Base-by-base conservation (phyloP, 1,140 invertebrate species). In the Alviniconcha marisindica region DNA sequence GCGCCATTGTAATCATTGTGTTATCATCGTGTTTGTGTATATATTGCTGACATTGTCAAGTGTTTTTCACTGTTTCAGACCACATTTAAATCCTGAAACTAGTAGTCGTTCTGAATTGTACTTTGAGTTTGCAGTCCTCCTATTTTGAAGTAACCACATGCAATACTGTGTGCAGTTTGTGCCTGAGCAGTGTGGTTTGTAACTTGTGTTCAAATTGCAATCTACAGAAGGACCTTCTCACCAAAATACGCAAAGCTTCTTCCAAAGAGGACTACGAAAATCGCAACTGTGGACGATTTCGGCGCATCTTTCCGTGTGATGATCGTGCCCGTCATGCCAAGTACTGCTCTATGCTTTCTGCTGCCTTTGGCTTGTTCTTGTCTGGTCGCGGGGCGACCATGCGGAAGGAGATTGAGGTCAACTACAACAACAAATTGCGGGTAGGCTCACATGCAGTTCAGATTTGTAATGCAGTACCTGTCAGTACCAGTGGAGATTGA, bases 261-360 rank as follows among this genome's bases (percentile, higher is more conserved):
- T 51, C 87, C 14, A 77, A 90, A 73, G 92, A 93, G 82, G 92
- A 92, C n/a, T 93, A 86, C 87, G 93, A 93, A 82, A 93, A 92
- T 63, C 83, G 90, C 51, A 92, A 93, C 87, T 86, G 88, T 66
- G 93, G 93, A 5, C 78, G 88, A 48, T 93, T 92, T 85, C 86
- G 87, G 2, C 87, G 92, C 84, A 92, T 93, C 56, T 93, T 93
- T 81, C 93, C 93, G 15, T 87, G 90, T 24, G 90, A 93, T 40
- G 92, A 93, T 77, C 89, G 87, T 74, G 85, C 84, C 4, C 82
- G 85, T 36, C 90, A 91, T 63, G 91, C 92, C 44, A 87, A 87
- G 51, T 93, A 92, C 80, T 86, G 90, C 77, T 87, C 85, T 18
- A 84, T 90, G 36, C 85, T 92, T 76, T 77, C 82, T 40, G 83